Evolutionary conservation across 53 echinoderm and acorn worm species (phyloP), one percentile per base, ranked within the genome.

Genomic region (Luidia sarsii): DNA sequence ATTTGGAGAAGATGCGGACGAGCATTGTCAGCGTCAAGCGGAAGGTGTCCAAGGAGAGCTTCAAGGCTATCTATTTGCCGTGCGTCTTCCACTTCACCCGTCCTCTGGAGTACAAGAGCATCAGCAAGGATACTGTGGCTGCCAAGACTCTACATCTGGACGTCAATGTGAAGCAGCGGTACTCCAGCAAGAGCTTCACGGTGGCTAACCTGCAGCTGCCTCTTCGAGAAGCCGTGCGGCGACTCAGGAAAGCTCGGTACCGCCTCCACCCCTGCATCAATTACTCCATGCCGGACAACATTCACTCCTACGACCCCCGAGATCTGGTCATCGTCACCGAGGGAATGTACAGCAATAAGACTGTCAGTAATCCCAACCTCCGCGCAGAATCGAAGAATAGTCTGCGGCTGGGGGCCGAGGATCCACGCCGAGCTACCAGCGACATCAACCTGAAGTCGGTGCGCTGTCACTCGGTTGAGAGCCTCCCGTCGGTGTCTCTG

Each of bases 301-400:
- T 96, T 48, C 97, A 96, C 80, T 84, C 86, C 0, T 88, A 91
- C 22, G 84, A 93, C 64, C 97, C 97, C 0, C 88, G 83, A n/a
- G 93, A 96, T 50, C 80, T 96, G 33, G 71, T 96, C 19, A 89
- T 96, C 19, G 88, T 90, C 16, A 64, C 90, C 0, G 92, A 96
- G 53, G 97, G 97, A 0, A 82, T 96, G 90, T 96, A 96, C 65
- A 85, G 86, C 31, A 96, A 96, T n/a, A 79, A 65, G 60, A 96
- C 93, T 0, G 86, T 86, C 6, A 94, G 93, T 32, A 82, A 96
- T 32, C 97, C 97, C 1, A 90, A 88, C 54, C 70, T 96, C 16
- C 82, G 91, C 38, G 71, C 88, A 14, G 68, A 50, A 21, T 91
- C 86, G 4, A 34, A 75, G 18, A 68, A 80, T 45, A 87, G 70